Evolutionary conservation across 1,140 invertebrate genomes (phyloP), one percentile per base, ranked within the genome.

Genomic region (Drosophila equinoxialis): DNA sequence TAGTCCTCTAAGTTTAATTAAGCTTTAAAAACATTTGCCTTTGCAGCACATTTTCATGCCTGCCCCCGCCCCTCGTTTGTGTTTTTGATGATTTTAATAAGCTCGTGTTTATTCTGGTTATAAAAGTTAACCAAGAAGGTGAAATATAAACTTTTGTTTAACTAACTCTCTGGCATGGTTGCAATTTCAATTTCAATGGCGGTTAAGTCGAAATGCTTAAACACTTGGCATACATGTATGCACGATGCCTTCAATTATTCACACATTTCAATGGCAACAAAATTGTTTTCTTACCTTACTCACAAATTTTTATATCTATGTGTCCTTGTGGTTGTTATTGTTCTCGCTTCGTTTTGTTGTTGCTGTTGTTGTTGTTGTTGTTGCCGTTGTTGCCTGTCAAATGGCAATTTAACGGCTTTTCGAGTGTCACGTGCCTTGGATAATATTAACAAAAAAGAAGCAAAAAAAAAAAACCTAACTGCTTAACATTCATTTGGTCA

Each of bases 401-500:
- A 68, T 78, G 82, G 74, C 82, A 81, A 75, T 85, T 87, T 76
- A 87, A 79, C 71, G 58, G 71, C 68, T 71, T 77, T 79, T 51
- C 45, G 42, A 71, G 59, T 37, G 69, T 48, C 81, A 84, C 81
- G 77, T 79, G 81, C 71, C 79, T 57, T 59, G 65, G 73, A 76
- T 65, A 70, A 76, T 76, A 65, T 61, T 23, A 51, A 51, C 45
- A 68, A 55, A 59, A 55, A 10, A 61, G 11, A n/a, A 13, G 30
- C 30, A 30, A 76, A 37, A 60, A 77, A 55, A 60, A 76, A 69
- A n/a, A 80, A 84, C 59, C 64, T 58, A 60, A 68, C 79, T 87
- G 83, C 76, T 86, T 86, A 79, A 66, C 82, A 86, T 87, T 86
- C 82, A 86, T 86, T 86, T 86, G 82, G 83, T 77, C 82, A 79